Conservation (phyloP, 2,797 vertebrate genomes). For the Mastacembelus armatus region DNA sequence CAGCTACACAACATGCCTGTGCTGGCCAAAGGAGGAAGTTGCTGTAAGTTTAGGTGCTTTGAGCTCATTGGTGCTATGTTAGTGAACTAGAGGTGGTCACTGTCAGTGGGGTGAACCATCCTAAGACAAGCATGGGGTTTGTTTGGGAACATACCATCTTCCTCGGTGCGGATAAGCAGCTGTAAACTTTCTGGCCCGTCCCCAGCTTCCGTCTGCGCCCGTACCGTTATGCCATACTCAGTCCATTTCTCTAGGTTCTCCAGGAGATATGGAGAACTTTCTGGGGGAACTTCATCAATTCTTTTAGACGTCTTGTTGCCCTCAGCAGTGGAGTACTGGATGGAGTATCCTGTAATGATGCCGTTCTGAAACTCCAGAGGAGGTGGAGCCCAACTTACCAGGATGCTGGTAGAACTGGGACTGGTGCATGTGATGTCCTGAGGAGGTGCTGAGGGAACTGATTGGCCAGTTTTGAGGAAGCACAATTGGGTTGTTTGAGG, state of each 20-base stretch:
- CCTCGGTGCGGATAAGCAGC: slow-evolving; percentile 95
- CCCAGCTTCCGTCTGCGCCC: slow-evolving; percentile 92
- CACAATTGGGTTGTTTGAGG: slow-evolving; percentile 64
- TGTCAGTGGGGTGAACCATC: slow-evolving; percentile 64
- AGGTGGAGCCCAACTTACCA: slow-evolving; percentile 98
- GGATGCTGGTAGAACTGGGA: slow-evolving; percentile 96
- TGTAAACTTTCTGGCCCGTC: slow-evolving; percentile 95
- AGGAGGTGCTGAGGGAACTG: slow-evolving; percentile 96
- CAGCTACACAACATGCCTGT: slow-evolving; percentile 22
- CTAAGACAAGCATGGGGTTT: slow-evolving; percentile 63
- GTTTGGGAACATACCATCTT: slow-evolving; percentile 96
- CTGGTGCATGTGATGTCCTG: slow-evolving; percentile 96
- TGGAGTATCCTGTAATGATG: slow-evolving; percentile 92
- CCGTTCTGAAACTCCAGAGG: slow-evolving; percentile 93
- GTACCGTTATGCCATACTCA: slow-evolving; percentile 93
- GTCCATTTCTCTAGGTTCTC: slow-evolving; percentile 97
- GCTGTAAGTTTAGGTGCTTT: slow-evolving; percentile 53
- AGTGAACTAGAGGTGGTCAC: slow-evolving; percentile 41
- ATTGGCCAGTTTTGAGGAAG: slow-evolving; percentile 75
- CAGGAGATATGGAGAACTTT: slow-evolving; percentile 91
- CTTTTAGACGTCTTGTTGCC: slow-evolving; percentile 89
- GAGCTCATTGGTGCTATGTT: slow-evolving; percentile 53
- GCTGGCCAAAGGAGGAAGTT: slow-evolving; percentile 26
- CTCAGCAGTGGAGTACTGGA: slow-evolving; percentile 89
- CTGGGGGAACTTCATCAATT: slow-evolving; percentile 87